These are phyloP conservation scores for Argyrosomus regius DNA, from an alignment of 2,797 vertebrate species.

Conservation along the genomic window DNA sequence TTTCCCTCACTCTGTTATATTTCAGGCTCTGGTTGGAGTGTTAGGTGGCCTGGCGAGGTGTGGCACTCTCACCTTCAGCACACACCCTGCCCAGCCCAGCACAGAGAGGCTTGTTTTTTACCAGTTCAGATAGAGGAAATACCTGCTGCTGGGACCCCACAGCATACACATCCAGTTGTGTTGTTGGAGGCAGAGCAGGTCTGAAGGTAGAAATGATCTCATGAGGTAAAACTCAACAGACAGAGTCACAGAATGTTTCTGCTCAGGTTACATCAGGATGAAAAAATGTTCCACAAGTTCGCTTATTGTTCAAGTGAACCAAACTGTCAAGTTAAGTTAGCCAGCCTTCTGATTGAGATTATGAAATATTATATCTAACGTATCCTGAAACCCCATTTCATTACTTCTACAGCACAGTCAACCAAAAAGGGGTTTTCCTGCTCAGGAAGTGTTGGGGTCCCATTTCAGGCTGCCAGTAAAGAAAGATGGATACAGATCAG, in stretches of 20 bases:
- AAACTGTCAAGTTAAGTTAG: not conserved
- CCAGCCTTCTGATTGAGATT: not conserved
- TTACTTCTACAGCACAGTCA: not conserved
- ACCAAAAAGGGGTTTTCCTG: not conserved
- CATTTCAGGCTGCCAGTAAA: not conserved
- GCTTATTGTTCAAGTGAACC: not conserved
- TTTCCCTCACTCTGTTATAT: slow-evolving; percentile 43
- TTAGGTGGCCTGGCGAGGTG: slow-evolving; percentile 40
- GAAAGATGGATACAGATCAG: not conserved
- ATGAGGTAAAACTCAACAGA: slow-evolving; percentile 1
- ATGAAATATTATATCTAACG: not conserved
- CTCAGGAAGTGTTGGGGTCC: slow-evolving; percentile 2
- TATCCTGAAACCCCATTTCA: not conserved
- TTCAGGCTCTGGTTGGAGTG: slow-evolving; percentile 14
- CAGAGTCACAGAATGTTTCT: not conserved
- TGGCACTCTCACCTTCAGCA: slow-evolving; percentile 38
- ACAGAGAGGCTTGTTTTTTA: slow-evolving; percentile 36
- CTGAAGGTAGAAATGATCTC: slow-evolving; percentile 1
- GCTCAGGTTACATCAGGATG: not conserved
- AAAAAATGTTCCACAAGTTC: too few species aligned
- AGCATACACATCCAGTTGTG: not conserved
- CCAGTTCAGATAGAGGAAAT: slow-evolving; percentile 24
- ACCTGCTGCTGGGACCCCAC: slow-evolving; percentile 21
- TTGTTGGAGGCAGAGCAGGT: not conserved
- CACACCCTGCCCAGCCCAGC: slow-evolving; percentile 3